These are phyloP conservation scores for Euphydryas editha DNA, from an alignment of 2,888 invertebrate species.

Conservation along the genomic window DNA sequence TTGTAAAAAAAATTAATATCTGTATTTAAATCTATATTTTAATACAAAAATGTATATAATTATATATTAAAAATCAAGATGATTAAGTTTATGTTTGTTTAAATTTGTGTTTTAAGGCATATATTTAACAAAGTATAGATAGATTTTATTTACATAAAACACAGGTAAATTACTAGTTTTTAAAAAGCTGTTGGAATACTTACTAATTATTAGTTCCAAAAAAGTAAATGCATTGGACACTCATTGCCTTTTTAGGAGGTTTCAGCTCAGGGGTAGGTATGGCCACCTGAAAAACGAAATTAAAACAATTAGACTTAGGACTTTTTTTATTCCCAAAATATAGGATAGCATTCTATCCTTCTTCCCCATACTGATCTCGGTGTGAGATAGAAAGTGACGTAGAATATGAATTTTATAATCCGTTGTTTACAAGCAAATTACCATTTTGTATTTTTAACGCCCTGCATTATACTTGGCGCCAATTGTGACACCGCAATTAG, in stretches of 20 bases:
- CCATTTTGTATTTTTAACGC: slow-evolving; percentile 13
- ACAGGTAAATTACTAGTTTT: background rate
- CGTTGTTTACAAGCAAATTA: slow-evolving; percentile 28
- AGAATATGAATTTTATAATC: slow-evolving; percentile 18
- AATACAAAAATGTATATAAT: no score
- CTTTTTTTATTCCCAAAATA: slow-evolving; percentile 34
- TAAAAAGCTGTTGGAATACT: slow-evolving; percentile 75
- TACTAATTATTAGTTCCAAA: slow-evolving; percentile 98
- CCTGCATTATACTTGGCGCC: slow-evolving; percentile 12
- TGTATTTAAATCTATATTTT: no score
- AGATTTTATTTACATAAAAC: background rate
- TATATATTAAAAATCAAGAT: no score
- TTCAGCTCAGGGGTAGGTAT: slow-evolving; percentile 90
- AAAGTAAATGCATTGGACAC: slow-evolving; percentile 94
- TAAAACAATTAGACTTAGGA: slow-evolving; percentile 26
- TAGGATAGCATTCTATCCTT: slow-evolving; percentile 18
- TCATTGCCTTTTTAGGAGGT: slow-evolving; percentile 88
- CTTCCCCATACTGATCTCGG: slow-evolving; percentile 17
- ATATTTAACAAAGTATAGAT: background rate
- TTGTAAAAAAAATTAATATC: no score
- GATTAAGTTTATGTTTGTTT: no score
- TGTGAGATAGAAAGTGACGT: slow-evolving; percentile 15
- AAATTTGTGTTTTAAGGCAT: no score
- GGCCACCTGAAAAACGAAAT: slow-evolving; percentile 86
- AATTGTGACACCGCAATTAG: slow-evolving; percentile 28